A percentile compares a stretch with the other conserved stretches of the same genome.
Conservation (phyloP, 2,888 invertebrate species). For the Amorpha juglandis region DNA sequence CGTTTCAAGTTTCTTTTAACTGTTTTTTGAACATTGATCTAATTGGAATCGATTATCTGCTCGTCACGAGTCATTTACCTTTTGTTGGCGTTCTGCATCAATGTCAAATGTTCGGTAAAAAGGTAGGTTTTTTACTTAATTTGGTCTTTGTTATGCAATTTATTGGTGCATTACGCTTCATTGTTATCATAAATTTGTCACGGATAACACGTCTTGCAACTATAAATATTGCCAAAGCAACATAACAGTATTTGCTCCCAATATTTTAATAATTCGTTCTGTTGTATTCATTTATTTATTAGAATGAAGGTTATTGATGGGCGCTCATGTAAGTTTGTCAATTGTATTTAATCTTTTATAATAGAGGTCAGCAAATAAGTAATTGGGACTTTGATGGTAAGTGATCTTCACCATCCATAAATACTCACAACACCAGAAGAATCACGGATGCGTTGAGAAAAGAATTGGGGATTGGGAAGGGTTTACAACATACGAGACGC, state of each 20-base stretch:
- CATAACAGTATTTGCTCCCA: background rate
- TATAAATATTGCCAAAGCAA: background rate
- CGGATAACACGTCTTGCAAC: conserved; percentile 24
- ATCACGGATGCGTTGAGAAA: too few species aligned
- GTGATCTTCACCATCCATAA: too few species aligned
- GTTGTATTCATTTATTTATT: background rate
- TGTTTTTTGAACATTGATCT: conserved; percentile 3
- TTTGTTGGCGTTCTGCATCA: conserved; percentile 35
- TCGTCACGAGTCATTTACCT: conserved; percentile 37
- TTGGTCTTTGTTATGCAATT: conserved; percentile 14
- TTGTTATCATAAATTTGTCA: conserved; percentile 24
- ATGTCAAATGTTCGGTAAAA: conserved; percentile 39
- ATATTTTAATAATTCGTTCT: background rate
- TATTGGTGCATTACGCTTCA: conserved; percentile 31
- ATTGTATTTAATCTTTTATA: background rate
- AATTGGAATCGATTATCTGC: conserved; percentile 16
- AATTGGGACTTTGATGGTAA: too few species aligned
- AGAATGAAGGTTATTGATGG: conserved; percentile 47
- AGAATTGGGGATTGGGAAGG: too few species aligned
- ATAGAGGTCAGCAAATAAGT: too few species aligned
- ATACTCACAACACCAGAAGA: too few species aligned
- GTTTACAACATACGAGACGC: too few species aligned
- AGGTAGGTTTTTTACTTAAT: conserved; percentile 30
- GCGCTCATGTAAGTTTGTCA: conserved; percentile 40
- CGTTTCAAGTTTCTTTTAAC: background rate